Base-by-base conservation (phyloP, 2,797 vertebrate genomes). In the Micrastur ruficollis region DNA sequence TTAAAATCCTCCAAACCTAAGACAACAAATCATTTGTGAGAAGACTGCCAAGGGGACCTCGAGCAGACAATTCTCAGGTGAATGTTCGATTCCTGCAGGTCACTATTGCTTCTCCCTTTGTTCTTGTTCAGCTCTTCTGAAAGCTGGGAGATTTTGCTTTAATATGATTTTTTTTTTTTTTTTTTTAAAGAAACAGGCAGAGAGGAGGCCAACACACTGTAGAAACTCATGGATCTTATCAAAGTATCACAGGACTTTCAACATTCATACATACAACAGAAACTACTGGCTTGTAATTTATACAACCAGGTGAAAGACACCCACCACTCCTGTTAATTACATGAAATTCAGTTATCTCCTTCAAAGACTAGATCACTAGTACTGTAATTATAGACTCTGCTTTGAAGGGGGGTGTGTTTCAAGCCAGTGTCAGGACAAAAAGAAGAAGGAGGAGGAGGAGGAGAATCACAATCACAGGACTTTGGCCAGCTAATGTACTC, bases 231-330 rank as follows among this genome's bases (percentile, higher is more conserved):
- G 14, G 9, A 10, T 46, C 4, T 88, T 40, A 9, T 5, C 47
- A n/a, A 32, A 66, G 15, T 12, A 9, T 42, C 32, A 18, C 26
- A 36, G 31, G 12, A 20, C 4, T 47, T 78, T 65, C 38, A 40
- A n/a, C 4, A 34, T 5, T 2, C 2, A n/a, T 14, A 1, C 8
- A 58, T 32, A 2, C 9, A 65, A 36, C 0, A 6, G 49, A 58
- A 88, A 52, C 12, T n/a, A 21, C 17, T 12, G 12, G 9, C 11
- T 19, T 50, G 7, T 17, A 53, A 50, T 86, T 75, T 63, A 17
- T 31, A 70, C 71, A 66, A 56, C 13, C 16, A 12, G 5, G 15
- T 49, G 29, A 66, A 52, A 74, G 23, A 40, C 16, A 31, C 3
- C 2, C 12, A 20, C 3, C 5, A 7, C 14, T 40, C 7, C 32